Evolutionary conservation across 92 coral and sea anemone species (phyloP).

Genomic region (Actinostola sp.): DNA sequence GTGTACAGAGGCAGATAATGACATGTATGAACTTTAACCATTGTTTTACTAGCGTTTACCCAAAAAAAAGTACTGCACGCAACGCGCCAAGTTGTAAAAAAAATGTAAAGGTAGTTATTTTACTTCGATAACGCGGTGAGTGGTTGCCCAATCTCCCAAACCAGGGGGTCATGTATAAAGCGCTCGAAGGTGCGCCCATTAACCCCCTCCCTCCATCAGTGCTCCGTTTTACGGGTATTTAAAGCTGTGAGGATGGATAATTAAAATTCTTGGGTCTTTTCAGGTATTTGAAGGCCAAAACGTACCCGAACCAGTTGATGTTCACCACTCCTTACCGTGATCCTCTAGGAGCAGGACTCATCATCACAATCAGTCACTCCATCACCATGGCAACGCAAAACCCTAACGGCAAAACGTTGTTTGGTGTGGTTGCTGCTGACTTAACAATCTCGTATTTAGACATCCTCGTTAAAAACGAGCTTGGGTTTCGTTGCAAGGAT

Average conservation of each 20-base stretch:
- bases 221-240: no score
- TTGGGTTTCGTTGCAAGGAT: constrained; percentile 44
- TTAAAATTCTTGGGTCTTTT: neutral
- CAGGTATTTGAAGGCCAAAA: constrained; percentile 60
- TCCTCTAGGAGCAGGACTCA: constrained; percentile 72
- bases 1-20: no score
- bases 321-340: constrained; percentile 74
- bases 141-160: no score
- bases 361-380: constrained; percentile 57
- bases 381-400: constrained; percentile 17
- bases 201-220: no score
- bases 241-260: neutral
- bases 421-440: constrained; percentile 67
- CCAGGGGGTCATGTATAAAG: no score
- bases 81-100: no score
- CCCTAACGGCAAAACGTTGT: constrained; percentile 28
- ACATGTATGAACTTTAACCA: no score
- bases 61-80: no score
- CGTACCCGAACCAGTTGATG: constrained; percentile 20
- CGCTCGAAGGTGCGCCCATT: no score
- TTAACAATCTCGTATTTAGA: constrained; percentile 50
- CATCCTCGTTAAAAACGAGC: constrained; percentile 21
- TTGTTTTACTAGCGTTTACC: no score
- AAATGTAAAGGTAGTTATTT: no score
- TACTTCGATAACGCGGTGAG: no score